phyloP scores from a whole-genome alignment of 2,888 invertebrate genomes.

The Mythimna ferrago region DNA sequence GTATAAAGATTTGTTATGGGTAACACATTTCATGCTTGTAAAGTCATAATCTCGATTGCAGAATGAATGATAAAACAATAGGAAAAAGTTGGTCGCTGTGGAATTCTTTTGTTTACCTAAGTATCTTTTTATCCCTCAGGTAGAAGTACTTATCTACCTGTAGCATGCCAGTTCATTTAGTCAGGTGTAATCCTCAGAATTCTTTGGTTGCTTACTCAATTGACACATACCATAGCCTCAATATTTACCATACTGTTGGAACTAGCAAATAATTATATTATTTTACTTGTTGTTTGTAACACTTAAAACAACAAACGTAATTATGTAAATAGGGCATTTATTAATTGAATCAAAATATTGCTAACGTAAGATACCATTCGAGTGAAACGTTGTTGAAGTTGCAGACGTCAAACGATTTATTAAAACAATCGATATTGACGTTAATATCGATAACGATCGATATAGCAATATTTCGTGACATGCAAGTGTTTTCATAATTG shows the following conservation, averaged over 20 bases:
- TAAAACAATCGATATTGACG: conserved; percentile 42
- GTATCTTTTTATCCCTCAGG: conserved; percentile 15
- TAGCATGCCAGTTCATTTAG: conserved; percentile 10
- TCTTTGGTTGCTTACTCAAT: not conserved
- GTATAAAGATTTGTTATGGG: conserved; percentile 11
- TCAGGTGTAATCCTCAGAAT: conserved; percentile 19
- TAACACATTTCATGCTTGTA: conserved; percentile 2
- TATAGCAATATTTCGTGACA: conserved; percentile 29
- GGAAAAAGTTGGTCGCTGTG: not conserved
- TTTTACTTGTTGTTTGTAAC: no score
- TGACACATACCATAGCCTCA: no score
- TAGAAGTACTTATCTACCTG: not conserved
- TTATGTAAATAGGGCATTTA: not conserved
- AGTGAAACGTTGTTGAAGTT: conserved; percentile 8
- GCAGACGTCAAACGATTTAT: conserved; percentile 22
- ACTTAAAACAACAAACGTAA: not conserved
- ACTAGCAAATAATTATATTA: not conserved
- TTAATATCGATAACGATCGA: conserved; percentile 35
- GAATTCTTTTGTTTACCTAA: conserved; percentile 39
- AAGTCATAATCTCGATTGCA: not conserved
- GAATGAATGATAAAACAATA: conserved; percentile 18
- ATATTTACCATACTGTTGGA: no score
- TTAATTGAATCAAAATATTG: not conserved
- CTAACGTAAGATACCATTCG: not conserved
- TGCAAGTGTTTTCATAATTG: conserved; percentile 37